phyloP scores from a whole-genome alignment of 2,113 vertebrate genomes.

The Anolis sagrei region DNA sequence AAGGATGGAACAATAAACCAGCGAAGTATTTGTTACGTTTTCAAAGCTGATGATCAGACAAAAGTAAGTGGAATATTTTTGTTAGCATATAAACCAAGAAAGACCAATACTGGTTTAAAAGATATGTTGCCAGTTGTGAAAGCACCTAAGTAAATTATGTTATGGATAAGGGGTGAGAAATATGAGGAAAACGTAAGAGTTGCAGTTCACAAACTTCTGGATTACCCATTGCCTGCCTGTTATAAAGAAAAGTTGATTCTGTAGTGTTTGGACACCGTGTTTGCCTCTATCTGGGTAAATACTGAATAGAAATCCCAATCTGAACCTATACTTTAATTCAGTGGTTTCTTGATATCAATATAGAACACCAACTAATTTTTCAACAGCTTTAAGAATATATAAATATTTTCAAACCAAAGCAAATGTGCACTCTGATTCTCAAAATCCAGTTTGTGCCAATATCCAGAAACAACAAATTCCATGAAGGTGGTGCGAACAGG shows the following conservation, averaged over 20 bases:
- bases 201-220: background rate
- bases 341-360: too few species aligned
- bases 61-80: conserved; percentile 81
- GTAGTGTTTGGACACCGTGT: background rate
- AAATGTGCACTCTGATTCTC: background rate
- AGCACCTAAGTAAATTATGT: background rate
- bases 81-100: background rate
- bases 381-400: background rate
- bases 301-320: background rate
- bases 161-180: background rate
- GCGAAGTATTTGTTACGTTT: conserved; percentile 88
- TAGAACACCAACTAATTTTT: too few species aligned
- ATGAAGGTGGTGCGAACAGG: background rate
- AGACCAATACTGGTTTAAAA: background rate
- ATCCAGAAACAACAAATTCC: background rate
- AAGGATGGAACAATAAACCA: conserved; percentile 67
- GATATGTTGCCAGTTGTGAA: background rate
- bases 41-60: conserved; percentile 88
- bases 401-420: background rate
- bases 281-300: background rate
- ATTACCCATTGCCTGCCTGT: too few species aligned
- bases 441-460: background rate
- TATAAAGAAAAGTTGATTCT: conserved; percentile 7
- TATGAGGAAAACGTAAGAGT: background rate
- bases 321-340: background rate